Conservation (phyloP, 1,140 invertebrate species). For the Orussus abietinus region DNA sequence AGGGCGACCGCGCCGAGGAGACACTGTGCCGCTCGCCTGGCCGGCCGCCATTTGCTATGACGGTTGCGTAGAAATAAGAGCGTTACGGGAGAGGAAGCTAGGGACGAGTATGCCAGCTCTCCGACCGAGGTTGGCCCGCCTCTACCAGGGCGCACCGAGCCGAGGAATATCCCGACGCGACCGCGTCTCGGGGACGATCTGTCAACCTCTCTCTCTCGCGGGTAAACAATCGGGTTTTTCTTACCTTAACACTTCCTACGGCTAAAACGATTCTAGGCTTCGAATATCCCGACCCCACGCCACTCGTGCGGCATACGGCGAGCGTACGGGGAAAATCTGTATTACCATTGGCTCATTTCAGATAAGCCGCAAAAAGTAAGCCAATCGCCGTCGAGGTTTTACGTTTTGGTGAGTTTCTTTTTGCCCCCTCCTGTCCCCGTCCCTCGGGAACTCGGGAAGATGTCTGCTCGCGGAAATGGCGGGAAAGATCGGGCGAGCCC, state of each 20-base stretch:
- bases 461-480: slow-evolving; percentile 34
- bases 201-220: slow-evolving; percentile 51
- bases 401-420: slow-evolving; percentile 55
- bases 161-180: too few species aligned
- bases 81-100: too few species aligned
- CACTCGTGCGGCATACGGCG: slow-evolving; percentile 58
- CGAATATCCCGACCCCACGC: slow-evolving; percentile 62
- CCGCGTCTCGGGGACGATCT: too few species aligned
- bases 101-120: too few species aligned
- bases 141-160: neutral
- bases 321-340: slow-evolving; percentile 52
- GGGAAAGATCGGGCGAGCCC: slow-evolving; percentile 32
- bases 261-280: slow-evolving; percentile 59
- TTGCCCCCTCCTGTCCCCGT: slow-evolving; percentile 27
- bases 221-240: slow-evolving; percentile 57
- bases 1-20: too few species aligned
- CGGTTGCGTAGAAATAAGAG: slow-evolving; percentile 14
- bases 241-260: slow-evolving; percentile 58
- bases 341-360: slow-evolving; percentile 57
- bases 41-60: slow-evolving; percentile 29
- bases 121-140: too few species aligned
- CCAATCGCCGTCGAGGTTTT: slow-evolving; percentile 55
- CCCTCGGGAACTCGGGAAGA: slow-evolving; percentile 14
- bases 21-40: too few species aligned
- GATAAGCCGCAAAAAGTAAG: slow-evolving; percentile 60